Conservation (phyloP, 2,888 invertebrate genomes). For the Euzophera pinguis region DNA sequence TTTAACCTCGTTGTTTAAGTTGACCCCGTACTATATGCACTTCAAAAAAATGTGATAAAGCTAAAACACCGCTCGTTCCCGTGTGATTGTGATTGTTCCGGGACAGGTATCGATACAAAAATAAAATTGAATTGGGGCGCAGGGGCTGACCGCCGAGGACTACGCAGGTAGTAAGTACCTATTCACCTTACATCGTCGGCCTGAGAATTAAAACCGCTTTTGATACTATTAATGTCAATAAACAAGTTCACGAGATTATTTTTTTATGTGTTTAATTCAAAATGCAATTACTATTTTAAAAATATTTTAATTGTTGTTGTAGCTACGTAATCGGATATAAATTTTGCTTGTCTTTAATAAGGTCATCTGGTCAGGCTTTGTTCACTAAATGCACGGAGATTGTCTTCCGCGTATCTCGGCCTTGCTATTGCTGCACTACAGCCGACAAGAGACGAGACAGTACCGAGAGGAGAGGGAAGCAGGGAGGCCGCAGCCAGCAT, state of each 20-base stretch:
- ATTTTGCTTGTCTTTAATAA: constrained; percentile 50
- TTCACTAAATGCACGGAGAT: constrained; percentile 58
- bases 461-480: constrained; percentile 24
- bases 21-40: constrained; percentile 16
- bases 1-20: constrained; percentile 25
- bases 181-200: constrained; percentile 30
- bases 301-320: too few relatives aligned
- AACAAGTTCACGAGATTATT: constrained; percentile 55
- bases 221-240: neutral
- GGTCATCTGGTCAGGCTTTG: constrained; percentile 58
- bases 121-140: constrained; percentile 46
- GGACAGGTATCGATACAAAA: constrained; percentile 53
- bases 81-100: constrained; percentile 68
- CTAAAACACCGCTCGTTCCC: constrained; percentile 45
- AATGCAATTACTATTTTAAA: neutral
- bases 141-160: constrained; percentile 46
- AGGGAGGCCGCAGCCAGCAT: constrained; percentile 34
- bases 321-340: constrained; percentile 36
- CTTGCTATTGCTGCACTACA: constrained; percentile 51
- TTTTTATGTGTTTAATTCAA: constrained; percentile 13
- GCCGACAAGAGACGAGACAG: constrained; percentile 29
- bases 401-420: constrained; percentile 71
- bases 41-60: constrained; percentile 13
- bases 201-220: constrained; percentile 38
- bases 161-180: constrained; percentile 54